A percentile compares a stretch with the other conserved stretches of the same genome.
Evolutionary conservation across 2,797 vertebrate species (phyloP).

Genomic region (Graptemys geographica): DNA sequence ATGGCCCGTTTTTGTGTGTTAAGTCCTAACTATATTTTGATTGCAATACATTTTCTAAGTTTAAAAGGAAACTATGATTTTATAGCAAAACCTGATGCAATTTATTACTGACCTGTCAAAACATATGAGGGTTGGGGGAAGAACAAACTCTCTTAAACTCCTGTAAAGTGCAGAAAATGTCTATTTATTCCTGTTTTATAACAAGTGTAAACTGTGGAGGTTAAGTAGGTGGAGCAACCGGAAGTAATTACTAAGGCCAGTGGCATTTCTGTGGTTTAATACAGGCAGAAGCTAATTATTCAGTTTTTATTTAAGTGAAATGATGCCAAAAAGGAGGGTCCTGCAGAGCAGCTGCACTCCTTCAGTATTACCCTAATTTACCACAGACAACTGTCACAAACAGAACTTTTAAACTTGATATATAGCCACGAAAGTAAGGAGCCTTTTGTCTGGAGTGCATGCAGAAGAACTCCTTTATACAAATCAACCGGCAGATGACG

Average conservation of each 20-base stretch:
- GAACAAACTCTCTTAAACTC: constrained; percentile 61
- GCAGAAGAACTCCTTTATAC: constrained; percentile 92
- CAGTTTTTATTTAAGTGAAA: constrained; percentile 84
- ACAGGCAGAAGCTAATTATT: constrained; percentile 85
- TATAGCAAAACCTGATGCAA: constrained; percentile 29
- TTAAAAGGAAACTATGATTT: constrained; percentile 11
- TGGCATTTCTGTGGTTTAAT: constrained; percentile 88
- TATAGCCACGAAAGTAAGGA: constrained; percentile 81
- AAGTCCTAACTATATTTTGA: background rate
- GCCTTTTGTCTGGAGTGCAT: constrained; percentile 90
- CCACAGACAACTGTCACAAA: constrained; percentile 87
- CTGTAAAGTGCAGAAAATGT: constrained; percentile 57
- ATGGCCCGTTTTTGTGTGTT: background rate
- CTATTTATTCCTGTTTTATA: constrained; percentile 74
- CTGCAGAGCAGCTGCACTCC: constrained; percentile 83
- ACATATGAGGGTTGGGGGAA: constrained; percentile 1
- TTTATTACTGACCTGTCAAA: constrained; percentile 44
- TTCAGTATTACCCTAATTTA: constrained; percentile 87
- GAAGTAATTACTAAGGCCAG: constrained; percentile 92
- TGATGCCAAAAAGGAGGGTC: constrained; percentile 84
- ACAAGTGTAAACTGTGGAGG: constrained; percentile 89
- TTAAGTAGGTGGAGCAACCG: constrained; percentile 92
- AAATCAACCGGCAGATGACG: constrained; percentile 93
- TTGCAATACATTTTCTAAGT: background rate
- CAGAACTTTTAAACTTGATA: constrained; percentile 85